These are phyloP conservation scores for Leptinotarsa rubiginosa DNA, from an alignment of 2,888 invertebrate genomes.

Conservation along the genomic window DNA sequence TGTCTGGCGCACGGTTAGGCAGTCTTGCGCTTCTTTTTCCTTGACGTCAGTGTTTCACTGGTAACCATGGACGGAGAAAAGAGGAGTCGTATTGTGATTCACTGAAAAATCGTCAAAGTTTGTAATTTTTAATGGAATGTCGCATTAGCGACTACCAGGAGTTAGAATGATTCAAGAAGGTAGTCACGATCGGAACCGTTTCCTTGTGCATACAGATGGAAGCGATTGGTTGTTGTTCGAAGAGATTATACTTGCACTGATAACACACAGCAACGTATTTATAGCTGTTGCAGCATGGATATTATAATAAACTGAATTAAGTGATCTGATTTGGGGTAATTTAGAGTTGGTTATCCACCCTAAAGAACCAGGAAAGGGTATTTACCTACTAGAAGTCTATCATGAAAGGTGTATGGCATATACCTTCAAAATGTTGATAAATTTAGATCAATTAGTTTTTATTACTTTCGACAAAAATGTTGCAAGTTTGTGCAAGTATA, in stretches of 20 bases:
- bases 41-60: conserved; percentile 67
- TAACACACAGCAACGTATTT: not conserved
- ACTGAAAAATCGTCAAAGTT: conserved; percentile 37
- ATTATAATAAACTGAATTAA: not conserved
- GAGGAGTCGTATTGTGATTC: conserved; percentile 34
- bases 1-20: conserved; percentile 41
- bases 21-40: conserved; percentile 55
- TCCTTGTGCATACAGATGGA: conserved; percentile 9
- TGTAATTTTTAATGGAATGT: conserved; percentile 37
- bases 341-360: not conserved
- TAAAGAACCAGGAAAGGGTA: not conserved
- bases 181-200: conserved; percentile 24
- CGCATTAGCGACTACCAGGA: conserved; percentile 35
- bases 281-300: not conserved
- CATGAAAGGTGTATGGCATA: too few relatives aligned
- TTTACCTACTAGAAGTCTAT: too few relatives aligned
- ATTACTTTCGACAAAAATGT: too few relatives aligned
- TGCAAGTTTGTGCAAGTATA: too few relatives aligned
- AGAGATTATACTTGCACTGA: not conserved
- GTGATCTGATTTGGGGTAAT: not conserved
- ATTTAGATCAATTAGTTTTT: not conserved
- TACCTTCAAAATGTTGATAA: too few relatives aligned
- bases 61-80: conserved; percentile 40
- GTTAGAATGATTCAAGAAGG: conserved; percentile 33
- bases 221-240: not conserved